Conservation (phyloP, 2,113 vertebrate species). For the Theristicus caerulescens region DNA sequence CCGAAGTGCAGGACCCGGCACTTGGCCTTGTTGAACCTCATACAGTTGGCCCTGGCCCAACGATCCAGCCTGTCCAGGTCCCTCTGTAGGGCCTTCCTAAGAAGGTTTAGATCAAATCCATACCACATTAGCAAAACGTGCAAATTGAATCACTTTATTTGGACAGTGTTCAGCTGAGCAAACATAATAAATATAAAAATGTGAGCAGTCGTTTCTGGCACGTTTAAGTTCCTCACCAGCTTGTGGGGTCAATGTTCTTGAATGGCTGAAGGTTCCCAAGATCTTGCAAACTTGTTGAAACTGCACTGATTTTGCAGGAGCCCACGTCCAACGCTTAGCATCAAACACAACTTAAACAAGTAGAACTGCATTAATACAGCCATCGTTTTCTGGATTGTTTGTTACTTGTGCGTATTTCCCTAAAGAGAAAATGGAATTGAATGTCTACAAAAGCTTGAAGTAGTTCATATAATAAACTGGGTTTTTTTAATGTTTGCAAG, state of each 20-base stretch:
- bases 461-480: neutral
- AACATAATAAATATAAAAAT: neutral
- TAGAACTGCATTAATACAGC: conserved; percentile 94
- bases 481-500: neutral
- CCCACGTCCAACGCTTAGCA: neutral
- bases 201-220: neutral
- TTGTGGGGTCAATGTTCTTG: neutral
- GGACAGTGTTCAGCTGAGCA: neutral
- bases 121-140: neutral
- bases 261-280: neutral
- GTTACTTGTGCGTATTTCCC: conserved; percentile 98
- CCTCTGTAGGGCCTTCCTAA: too few relatives aligned
- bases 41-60: too few relatives aligned
- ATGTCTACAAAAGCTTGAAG: neutral
- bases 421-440: conserved; percentile 53
- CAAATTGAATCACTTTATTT: conserved; percentile 50
- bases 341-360: conserved; percentile 78
- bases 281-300: neutral
- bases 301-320: neutral
- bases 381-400: conserved; percentile 98
- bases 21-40: too few relatives aligned
- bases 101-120: neutral
- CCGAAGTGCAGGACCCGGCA: too few relatives aligned
- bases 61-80: too few relatives aligned
- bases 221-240: neutral